phyloP scores from a whole-genome alignment of 2,888 invertebrate species.

The Tholera decimalis region DNA sequence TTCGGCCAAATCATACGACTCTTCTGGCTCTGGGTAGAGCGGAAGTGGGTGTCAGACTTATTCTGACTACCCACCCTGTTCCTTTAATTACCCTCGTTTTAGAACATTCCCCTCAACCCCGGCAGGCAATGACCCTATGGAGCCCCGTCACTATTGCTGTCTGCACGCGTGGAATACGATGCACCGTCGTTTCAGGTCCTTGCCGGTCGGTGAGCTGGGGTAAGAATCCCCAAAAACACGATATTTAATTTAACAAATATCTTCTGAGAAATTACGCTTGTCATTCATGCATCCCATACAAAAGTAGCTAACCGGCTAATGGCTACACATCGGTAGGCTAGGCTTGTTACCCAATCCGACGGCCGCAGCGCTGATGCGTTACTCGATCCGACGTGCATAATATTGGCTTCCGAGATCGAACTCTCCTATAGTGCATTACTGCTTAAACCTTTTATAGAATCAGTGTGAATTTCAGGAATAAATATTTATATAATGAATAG shows the following conservation, averaged over 20 bases:
- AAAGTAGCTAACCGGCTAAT: slow-evolving; percentile 9
- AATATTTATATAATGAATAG: neutral
- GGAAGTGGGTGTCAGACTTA: too few species aligned
- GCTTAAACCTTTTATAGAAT: neutral
- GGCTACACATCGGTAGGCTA: neutral
- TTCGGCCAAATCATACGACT: too few species aligned
- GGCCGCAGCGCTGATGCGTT: slow-evolving; percentile 6
- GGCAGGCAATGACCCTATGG: too few species aligned
- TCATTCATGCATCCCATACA: neutral
- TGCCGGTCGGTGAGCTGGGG: too few species aligned
- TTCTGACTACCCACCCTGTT: too few species aligned
- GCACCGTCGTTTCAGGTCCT: too few species aligned
- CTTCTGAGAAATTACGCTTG: neutral
- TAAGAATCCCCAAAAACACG: too few species aligned
- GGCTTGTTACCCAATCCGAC: slow-evolving; percentile 20
- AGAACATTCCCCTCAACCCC: too few species aligned
- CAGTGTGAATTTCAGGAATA: neutral
- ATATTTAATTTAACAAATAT: neutral
- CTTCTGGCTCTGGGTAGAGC: too few species aligned
- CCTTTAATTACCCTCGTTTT: too few species aligned
- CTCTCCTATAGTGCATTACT: neutral
- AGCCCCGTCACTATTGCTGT: too few species aligned
- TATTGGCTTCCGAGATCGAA: slow-evolving; percentile 5
- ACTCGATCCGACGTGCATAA: slow-evolving; percentile 31
- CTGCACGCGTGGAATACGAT: too few species aligned